phyloP scores from a whole-genome alignment of 2,113 vertebrate genomes.

The Gallinago paraguaiae region DNA sequence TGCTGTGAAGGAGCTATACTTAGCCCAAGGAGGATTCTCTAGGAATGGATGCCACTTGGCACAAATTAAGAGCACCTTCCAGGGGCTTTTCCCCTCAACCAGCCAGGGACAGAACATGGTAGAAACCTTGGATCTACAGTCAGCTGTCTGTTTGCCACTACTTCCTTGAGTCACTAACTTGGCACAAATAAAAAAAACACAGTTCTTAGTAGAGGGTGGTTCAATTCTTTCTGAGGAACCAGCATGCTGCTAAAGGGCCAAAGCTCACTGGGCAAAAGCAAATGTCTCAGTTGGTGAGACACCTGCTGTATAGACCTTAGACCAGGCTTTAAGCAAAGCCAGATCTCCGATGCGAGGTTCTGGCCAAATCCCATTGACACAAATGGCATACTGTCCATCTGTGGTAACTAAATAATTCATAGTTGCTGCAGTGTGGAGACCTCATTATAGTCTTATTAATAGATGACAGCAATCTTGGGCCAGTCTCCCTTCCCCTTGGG shows the following conservation, averaged over 20 bases:
- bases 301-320: neutral
- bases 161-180: neutral
- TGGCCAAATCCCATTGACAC: neutral
- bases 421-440: neutral
- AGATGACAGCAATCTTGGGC: neutral
- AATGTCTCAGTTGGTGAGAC: neutral
- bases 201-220: neutral
- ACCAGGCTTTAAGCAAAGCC: neutral
- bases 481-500: neutral
- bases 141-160: neutral
- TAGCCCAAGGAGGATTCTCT: neutral
- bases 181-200: neutral
- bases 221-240: neutral
- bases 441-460: neutral
- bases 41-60: neutral
- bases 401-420: constrained; percentile 5
- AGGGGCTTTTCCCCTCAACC: neutral
- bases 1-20: neutral
- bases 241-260: neutral
- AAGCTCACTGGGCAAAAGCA: neutral
- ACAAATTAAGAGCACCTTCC: neutral
- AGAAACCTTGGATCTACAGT: neutral
- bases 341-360: neutral
- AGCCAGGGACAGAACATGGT: neutral
- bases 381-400: neutral